Evolutionary conservation across 2,797 vertebrate species (phyloP).

Genomic region (Pterois miles): DNA sequence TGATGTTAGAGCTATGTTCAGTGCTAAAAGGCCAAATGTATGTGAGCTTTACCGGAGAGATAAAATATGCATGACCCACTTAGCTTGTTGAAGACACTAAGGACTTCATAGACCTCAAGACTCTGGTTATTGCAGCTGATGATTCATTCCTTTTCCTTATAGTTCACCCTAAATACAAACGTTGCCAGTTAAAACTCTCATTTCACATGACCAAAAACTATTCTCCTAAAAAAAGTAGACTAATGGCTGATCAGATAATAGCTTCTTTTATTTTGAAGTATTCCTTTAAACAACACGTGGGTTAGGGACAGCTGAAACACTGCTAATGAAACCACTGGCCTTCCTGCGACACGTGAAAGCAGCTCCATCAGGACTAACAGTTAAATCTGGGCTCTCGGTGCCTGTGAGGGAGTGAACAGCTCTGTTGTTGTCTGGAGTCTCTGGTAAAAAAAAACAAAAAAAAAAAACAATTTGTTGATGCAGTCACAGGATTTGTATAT

Average conservation of each 20-base stretch:
- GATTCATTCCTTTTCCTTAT: neutral
- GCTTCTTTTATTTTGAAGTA: neutral
- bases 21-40: constrained; percentile 36
- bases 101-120: constrained; percentile 15
- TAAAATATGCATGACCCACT: constrained; percentile 61
- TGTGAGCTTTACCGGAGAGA: constrained; percentile 23
- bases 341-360: neutral
- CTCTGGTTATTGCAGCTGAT: neutral
- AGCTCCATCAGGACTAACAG: constrained; percentile 9
- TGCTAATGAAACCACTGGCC: constrained; percentile 3
- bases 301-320: constrained; percentile 6
- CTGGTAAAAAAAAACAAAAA: too few relatives aligned
- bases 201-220: neutral
- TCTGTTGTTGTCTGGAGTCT: constrained; percentile 26
- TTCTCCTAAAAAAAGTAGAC: neutral
- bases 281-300: neutral
- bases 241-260: neutral
- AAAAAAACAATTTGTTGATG: constrained; percentile 22
- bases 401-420: neutral
- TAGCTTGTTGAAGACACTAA: constrained; percentile 32
- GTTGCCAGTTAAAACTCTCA: neutral
- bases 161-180: neutral
- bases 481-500: constrained; percentile 28
- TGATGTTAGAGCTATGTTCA: constrained; percentile 7
- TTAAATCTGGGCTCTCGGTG: neutral